Percentiles rank a stretch among this genome's conserved stretches.
Conservation (phyloP, 2,797 vertebrate species). For the Notoglanidium macrostoma region DNA sequence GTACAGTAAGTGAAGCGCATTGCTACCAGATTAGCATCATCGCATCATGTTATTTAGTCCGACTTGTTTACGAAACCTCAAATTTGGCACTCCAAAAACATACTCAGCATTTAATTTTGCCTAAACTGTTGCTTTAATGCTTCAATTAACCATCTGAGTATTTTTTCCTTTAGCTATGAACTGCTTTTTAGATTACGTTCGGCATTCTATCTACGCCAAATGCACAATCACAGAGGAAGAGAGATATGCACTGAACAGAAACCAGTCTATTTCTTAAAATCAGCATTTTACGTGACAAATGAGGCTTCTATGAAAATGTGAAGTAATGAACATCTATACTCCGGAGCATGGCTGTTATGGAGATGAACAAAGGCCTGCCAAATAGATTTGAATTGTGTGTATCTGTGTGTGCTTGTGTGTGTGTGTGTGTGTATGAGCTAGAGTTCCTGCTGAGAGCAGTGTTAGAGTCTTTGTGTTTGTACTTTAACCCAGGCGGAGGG, state of each 20-base stretch:
- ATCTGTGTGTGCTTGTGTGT: constrained; percentile 43
- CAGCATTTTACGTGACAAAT: constrained; percentile 21
- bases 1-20: not conserved
- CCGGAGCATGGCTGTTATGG: not conserved
- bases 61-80: not conserved
- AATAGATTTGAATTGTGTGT: constrained; percentile 42
- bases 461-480: constrained; percentile 45
- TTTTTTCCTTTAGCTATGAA: not conserved
- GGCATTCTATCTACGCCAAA: no score
- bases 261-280: not conserved
- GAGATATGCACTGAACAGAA: not conserved
- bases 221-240: not conserved
- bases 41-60: not conserved
- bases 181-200: not conserved
- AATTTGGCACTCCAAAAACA: not conserved
- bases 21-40: not conserved
- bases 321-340: constrained; percentile 34
- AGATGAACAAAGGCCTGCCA: constrained; percentile 28
- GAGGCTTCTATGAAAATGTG: not conserved
- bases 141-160: not conserved
- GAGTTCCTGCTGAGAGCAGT: constrained; percentile 32
- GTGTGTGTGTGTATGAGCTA: not conserved
- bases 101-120: not conserved
- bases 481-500: constrained; percentile 30
- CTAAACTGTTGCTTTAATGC: not conserved